Base-by-base conservation (phyloP, 2,113 vertebrate genomes). In the Leptobrachium ailaonicum region DNA sequence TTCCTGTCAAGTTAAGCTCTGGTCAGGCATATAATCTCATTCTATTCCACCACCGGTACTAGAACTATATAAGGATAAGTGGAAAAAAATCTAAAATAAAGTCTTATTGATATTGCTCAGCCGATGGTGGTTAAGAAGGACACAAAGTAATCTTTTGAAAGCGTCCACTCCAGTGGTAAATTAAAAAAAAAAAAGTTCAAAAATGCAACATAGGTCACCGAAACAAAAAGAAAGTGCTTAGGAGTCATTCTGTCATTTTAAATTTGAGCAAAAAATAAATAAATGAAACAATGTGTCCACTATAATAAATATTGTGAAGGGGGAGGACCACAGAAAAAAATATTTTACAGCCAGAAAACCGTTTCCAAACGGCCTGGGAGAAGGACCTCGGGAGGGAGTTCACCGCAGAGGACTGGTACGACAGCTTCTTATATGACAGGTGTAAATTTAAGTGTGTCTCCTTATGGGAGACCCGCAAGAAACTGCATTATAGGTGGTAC, bases 201-300 rank as follows among this genome's bases (percentile, higher is more conserved):
- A 32, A 64, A 72, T 79, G 43, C 60, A 66, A 79, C 73, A 79
- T 73, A 79, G 77, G 77, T 79, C 77, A 79, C 41, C 12, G 69
- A 44, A 66, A 70, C 54, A 56, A 42, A 32, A 53, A 47, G 42
- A n/a, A 66, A 32, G 11, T 56, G 10, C 60, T 79, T 56, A 41
- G 41, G 75, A 58, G 66, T 20, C 53, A 45, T 77, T 77, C 41
- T 60, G 1, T 63, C 44, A 41, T 56, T 42, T 60, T 73, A 72
- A 72, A 53, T 79, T 73, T 79, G 72, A 69, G 68, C 50, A 79
- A 79, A 44, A 79, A 79, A 66, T 54, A 79, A 32, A 32, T 32
- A 32, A 32, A 32, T 32, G 20, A 32, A 32, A 32, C 20, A 32
- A 32, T 32, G 20, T 32, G 20, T 32, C 20, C 20, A 32, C 20